Percentiles rank a stretch among this genome's conserved stretches.
Evolutionary conservation across 2,888 invertebrate genomes (phyloP).

Genomic region (Lysandra bellargus): DNA sequence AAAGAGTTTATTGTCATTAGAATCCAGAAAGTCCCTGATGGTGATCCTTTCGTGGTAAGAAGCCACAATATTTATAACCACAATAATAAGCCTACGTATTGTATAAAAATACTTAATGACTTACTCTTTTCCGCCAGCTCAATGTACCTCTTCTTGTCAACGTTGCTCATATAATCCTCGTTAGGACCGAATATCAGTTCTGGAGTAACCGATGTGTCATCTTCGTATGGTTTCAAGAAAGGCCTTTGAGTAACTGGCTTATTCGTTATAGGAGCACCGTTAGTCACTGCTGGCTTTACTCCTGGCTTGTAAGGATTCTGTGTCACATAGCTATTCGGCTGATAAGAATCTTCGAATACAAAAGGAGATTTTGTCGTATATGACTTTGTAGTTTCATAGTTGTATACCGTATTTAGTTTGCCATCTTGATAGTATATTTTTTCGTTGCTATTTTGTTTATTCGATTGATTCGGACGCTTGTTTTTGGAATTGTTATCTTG

Average conservation of each 20-base stretch:
- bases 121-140: conserved; percentile 65
- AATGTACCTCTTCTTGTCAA: conserved; percentile 55
- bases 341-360: conserved; percentile 28
- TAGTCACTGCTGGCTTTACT: conserved; percentile 55
- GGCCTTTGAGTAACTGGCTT: conserved; percentile 45
- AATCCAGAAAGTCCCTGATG: not conserved
- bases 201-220: conserved; percentile 43
- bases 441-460: conserved; percentile 4
- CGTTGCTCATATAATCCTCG: conserved; percentile 61
- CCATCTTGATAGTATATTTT: conserved; percentile 23
- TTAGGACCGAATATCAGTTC: conserved; percentile 57
- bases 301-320: conserved; percentile 55
- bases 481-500: conserved; percentile 4
- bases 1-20: not conserved
- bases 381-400: conserved; percentile 36
- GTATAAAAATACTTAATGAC: conserved; percentile 37
- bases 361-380: conserved; percentile 35
- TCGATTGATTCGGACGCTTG: conserved; percentile 9
- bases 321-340: conserved; percentile 43
- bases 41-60: too few species aligned
- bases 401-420: conserved; percentile 32
- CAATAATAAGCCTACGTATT: not conserved
- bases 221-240: conserved; percentile 42
- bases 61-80: too few species aligned
- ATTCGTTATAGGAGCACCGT: conserved; percentile 66